Evolutionary conservation across 2,797 vertebrate genomes (phyloP).

Genomic region (Gambelia wislizenii): DNA sequence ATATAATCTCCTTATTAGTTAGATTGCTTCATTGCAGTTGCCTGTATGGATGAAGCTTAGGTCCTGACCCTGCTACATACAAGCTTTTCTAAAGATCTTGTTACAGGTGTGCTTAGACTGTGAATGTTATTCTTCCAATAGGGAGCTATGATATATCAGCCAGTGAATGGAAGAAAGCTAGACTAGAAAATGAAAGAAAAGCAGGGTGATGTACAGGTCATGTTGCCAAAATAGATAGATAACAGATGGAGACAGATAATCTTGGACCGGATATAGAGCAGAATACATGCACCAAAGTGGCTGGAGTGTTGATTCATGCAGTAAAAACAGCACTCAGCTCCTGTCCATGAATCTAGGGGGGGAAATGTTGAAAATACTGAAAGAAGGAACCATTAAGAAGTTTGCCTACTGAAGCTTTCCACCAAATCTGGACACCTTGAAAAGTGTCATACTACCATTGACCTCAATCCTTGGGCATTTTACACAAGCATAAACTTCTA

Average conservation of each 20-base stretch:
- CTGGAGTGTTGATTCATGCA: conserved; percentile 52
- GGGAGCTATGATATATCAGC: conserved; percentile 6
- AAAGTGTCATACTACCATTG: neutral
- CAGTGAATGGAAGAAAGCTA: conserved; percentile 35
- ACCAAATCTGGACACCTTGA: neutral
- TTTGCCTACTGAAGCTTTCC: neutral
- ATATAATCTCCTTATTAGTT: neutral
- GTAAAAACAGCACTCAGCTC: conserved; percentile 12
- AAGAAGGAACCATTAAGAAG: neutral
- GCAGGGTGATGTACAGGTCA: conserved; percentile 54
- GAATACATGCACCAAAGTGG: conserved; percentile 49
- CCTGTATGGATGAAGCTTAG: neutral
- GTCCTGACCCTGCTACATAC: no score
- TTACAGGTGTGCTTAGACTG: neutral
- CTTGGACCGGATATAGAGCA: conserved; percentile 56
- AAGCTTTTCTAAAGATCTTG: neutral
- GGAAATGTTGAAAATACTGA: conserved; percentile 42
- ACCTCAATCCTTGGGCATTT: neutral
- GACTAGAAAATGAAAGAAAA: conserved; percentile 57
- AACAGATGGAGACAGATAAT: conserved; percentile 72
- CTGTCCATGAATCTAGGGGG: neutral
- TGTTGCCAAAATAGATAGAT: conserved; percentile 58
- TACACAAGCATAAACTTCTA: neutral
- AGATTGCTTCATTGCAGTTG: neutral
- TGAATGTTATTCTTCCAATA: neutral